These are phyloP conservation scores for Alentia gelatinosa DNA, from an alignment of 2,888 invertebrate species.

Conservation along the genomic window DNA sequence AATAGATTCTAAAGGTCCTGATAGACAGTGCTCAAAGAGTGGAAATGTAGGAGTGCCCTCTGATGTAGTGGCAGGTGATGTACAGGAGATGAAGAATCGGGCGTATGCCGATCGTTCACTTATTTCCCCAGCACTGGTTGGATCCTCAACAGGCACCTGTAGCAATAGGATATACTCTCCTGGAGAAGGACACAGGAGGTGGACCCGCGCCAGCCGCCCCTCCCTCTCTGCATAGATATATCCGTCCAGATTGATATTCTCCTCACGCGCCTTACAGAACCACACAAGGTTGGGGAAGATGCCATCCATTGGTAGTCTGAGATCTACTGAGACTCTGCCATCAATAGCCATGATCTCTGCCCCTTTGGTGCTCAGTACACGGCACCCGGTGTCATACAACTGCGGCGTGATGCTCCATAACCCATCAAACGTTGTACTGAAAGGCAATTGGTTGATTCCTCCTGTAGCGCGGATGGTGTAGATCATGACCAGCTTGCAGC, in stretches of 20 bases:
- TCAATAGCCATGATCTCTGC: background rate
- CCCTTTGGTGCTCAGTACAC: conserved; percentile 26
- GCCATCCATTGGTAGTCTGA: background rate
- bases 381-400: conserved; percentile 5
- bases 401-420: conserved; percentile 15
- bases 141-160: background rate
- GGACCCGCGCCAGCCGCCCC: conserved; percentile 3
- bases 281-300: conserved; percentile 30
- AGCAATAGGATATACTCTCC: conserved; percentile 16
- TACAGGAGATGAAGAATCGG: conserved; percentile 36
- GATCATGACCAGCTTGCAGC: conserved; percentile 19
- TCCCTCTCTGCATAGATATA: conserved; percentile 43
- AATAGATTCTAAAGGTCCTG: background rate
- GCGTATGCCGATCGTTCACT: background rate
- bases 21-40: background rate
- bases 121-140: background rate
- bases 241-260: background rate
- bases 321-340: background rate
- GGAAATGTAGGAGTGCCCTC: background rate
- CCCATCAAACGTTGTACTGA: conserved; percentile 38
- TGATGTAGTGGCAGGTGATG: background rate
- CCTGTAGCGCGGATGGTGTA: conserved; percentile 36
- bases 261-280: conserved; percentile 28
- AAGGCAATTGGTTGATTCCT: background rate
- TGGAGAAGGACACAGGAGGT: background rate